Base-by-base conservation (phyloP, 2,113 vertebrate genomes). In the Sphaerodactylus townsendi region DNA sequence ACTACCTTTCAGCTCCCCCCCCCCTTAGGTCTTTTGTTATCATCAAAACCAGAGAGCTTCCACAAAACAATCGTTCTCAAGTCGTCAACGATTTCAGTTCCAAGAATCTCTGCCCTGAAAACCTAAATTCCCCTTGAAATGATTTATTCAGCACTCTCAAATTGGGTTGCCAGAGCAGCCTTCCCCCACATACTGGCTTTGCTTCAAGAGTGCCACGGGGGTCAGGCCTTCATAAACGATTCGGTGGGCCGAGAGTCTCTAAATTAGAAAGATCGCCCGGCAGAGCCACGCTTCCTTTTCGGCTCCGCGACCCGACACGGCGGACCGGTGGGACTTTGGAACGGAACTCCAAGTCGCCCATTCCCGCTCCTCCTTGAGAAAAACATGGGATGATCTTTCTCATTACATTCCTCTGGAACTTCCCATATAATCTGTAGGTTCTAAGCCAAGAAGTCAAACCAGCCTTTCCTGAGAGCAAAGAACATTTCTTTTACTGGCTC, bases 401-500 rank as follows among this genome's bases (percentile, higher is more conserved):
- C 5, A 23, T 30, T n/a, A 50, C 15, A 5, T 74, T 46, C 28
- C 15, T 50, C 46, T 74, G 30, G 33, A 46, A 74, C 50, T 50
- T 69, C 35, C 5, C 17, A 46, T 46, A 39, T 14, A 28, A 1
- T 28, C 59, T 62, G 23, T 10, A 28, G 59, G 25, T 9, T 23
- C 4, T 9, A 44, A 17, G 37, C 19, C n/a, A 33, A 48, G 79
- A 41, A 30, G 13, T 28, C 46, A 39, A 35, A n/a, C 2, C 2
- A 10, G 13, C 23, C 37, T 10, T 35, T 68, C 23, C 46, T 53
- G 59, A 21, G 25, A 50, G 14, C 21, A 21, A 21, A 84, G 81
- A 5, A 25, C 72, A 75, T 79, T 87, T 89, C 88, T 91, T 93
- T 89, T 92, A 84, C 10, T 13, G 89, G 85, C 71, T 85, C 35